Evolutionary conservation across 2,113 vertebrate genomes (phyloP).

Genomic region (Pseudorectes ferrugineus): DNA sequence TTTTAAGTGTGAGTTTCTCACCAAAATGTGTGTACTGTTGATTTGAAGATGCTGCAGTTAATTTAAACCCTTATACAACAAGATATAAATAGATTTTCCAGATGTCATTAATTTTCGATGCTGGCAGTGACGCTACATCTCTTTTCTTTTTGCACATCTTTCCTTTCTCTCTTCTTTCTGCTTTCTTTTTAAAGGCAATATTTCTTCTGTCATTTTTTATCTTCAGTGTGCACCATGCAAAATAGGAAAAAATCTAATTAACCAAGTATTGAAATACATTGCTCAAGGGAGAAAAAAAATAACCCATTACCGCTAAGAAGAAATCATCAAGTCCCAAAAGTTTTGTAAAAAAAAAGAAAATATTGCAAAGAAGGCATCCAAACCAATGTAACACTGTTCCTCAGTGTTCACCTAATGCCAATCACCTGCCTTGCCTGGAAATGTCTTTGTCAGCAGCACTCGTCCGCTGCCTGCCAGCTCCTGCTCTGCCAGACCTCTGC

Average conservation of each 20-base stretch:
- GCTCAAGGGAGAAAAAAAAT: neutral
- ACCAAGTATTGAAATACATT: neutral
- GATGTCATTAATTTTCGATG: neutral
- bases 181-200: neutral
- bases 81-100: neutral
- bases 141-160: neutral
- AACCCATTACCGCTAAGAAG: neutral
- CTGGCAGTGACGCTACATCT: neutral
- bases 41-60: neutral
- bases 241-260: neutral
- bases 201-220: neutral
- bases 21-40: neutral
- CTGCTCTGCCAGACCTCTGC: neutral
- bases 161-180: neutral
- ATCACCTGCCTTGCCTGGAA: neutral
- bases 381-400: neutral
- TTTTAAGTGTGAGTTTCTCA: neutral
- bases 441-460: neutral
- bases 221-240: neutral
- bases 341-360: neutral
- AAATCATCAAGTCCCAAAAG: neutral
- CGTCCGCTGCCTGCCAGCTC: rapidly evolving
- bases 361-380: neutral
- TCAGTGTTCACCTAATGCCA: neutral
- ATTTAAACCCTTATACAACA: neutral